phyloP scores from a whole-genome alignment of 2,113 vertebrate genomes.

The Forbesichthys agassizii region DNA sequence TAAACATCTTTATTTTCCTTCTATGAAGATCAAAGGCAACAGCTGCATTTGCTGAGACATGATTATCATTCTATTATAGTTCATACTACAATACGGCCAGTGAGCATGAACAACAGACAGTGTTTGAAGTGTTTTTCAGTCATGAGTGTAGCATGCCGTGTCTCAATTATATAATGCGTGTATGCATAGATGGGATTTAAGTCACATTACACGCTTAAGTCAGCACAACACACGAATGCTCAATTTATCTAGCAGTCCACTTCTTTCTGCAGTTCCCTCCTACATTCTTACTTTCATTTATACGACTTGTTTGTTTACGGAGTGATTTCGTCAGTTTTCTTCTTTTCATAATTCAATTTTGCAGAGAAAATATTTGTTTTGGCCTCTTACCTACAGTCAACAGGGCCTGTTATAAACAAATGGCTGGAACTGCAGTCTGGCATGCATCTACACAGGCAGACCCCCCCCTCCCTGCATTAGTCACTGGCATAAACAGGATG shows the following conservation, averaged over 20 bases:
- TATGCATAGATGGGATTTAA: not conserved
- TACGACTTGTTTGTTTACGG: not conserved
- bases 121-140: conserved; percentile 18
- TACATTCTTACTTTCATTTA: conserved; percentile 1
- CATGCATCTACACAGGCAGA: conserved; percentile 50
- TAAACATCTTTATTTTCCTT: conserved; percentile 15
- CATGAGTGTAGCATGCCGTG: not conserved
- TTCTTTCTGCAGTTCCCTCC: not conserved
- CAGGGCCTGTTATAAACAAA: conserved; percentile 60
- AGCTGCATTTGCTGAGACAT: conserved; percentile 6
- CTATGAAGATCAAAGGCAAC: conserved; percentile 13
- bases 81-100: not conserved
- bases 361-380: conserved; percentile 68
- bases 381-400: conserved; percentile 53
- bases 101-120: conserved; percentile 8
- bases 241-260: not conserved
- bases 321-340: conserved; percentile 47
- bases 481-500: conserved; percentile 71
- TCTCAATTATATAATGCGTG: no score
- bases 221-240: no score
- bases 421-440: conserved; percentile 42
- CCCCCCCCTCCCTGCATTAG: conserved; percentile 58
- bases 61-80: conserved; percentile 1
- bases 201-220: not conserved
- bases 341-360: conserved; percentile 55